Conservation (phyloP, 2,888 invertebrate genomes). For the Tubulanus polymorphus region DNA sequence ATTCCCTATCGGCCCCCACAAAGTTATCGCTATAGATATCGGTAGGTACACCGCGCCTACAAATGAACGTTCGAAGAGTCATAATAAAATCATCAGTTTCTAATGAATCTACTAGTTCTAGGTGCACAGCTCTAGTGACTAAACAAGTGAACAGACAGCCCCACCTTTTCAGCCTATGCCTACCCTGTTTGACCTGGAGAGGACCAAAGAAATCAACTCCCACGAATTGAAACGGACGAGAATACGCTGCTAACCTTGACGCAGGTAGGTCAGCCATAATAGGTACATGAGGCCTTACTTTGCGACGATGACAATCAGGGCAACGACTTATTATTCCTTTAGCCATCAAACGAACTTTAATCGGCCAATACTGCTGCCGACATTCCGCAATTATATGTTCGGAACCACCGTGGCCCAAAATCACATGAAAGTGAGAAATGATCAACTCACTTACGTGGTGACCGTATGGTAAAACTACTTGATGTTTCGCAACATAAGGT, state of each 20-base stretch:
- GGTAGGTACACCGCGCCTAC: background rate
- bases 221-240: background rate
- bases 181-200: background rate
- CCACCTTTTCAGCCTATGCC: background rate
- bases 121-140: slow-evolving; percentile 4
- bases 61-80: background rate
- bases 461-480: background rate
- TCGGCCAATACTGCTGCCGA: slow-evolving; percentile 1
- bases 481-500: background rate
- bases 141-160: slow-evolving; percentile 12
- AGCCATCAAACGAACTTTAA: background rate
- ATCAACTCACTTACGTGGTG: background rate
- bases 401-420: background rate
- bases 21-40: slow-evolving; percentile 17
- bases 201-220: background rate
- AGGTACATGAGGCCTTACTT: background rate
- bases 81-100: slow-evolving; percentile 7
- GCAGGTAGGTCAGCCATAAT: background rate
- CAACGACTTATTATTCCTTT: background rate
- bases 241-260: background rate
- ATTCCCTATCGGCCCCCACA: slow-evolving; percentile 20
- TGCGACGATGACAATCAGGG: background rate
- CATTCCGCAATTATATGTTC: background rate
- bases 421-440: background rate
- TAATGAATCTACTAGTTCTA: slow-evolving; percentile 3